Evolutionary conservation across 37 sponge, comb jelly and placozoan species (phyloP), one percentile per base, ranked within the genome.

Genomic region (Theonella swinhoei): DNA sequence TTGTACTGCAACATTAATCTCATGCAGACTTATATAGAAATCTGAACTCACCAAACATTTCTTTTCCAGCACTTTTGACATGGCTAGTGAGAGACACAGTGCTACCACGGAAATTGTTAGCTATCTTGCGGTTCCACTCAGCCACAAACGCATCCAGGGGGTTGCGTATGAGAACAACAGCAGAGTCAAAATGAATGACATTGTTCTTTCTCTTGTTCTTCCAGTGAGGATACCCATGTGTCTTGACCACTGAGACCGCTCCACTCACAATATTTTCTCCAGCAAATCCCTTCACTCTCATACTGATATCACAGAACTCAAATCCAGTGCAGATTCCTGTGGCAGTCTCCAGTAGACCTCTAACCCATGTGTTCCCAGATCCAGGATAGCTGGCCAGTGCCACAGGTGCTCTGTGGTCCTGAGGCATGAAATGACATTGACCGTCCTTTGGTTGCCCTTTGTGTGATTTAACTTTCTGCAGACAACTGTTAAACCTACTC

Each of bases 341-440:
- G 4, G 39, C 64, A 38, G 14, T 31, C 39, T 83, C 74, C n/a
- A 83, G 75, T 2, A 83, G 29, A 31, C 73, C 83, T 24, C 83
- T 32, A 23, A 72, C 65, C 83, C 83, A 83, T 4, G 83, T 72
- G 39, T 83, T 83, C 7, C 83, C 83, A 2, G 74, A 72, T 24
- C 83, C 83, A 34, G 83, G 83, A 35, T 37, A 83, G 65, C 74
- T 72, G 62, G 31, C 83, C 30, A 83, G 74, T 1, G 83, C 83
- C n/a, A 83, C 74, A 1, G 82, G 39, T 14, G n/a, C 29, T 42
- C 67, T 34, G 31, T 29, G 36, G 1, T 35, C 36, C 23, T 63
- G 23, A 26, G 61, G 33, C 22, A 79, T 64, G 42, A 79, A 79
- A 2, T 38, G 38, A 79, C 80, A 79, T 0, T 11, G 54, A 17